Percentiles rank a stretch among this genome's conserved stretches.
Conservation (phyloP, 2,888 invertebrate genomes). For the Antheraea yamamai region DNA sequence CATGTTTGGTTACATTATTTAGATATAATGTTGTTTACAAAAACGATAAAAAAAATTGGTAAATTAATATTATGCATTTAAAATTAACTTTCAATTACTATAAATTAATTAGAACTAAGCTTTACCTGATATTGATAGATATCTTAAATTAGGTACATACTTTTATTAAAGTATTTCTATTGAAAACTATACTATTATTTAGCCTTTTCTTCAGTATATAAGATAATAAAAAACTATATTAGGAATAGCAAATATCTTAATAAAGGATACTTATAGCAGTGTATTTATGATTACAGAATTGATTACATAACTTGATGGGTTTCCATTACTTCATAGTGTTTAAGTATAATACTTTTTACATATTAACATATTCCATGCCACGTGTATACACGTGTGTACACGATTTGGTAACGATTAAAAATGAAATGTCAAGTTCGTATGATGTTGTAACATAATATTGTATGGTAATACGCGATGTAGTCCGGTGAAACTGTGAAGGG, state of each 20-base stretch:
- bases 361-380: too few species aligned
- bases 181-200: neutral
- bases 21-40: neutral
- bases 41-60: neutral
- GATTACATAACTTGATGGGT: neutral
- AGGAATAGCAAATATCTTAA: neutral
- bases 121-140: neutral
- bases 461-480: too few species aligned
- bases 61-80: conserved; percentile 2
- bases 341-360: too few species aligned
- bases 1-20: neutral
- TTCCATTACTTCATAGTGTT: neutral
- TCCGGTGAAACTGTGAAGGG: too few species aligned
- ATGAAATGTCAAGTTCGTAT: too few species aligned
- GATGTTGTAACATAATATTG: too few species aligned
- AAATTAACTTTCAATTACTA: neutral
- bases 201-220: neutral
- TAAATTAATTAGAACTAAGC: neutral
- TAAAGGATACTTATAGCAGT: neutral
- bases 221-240: neutral
- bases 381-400: too few species aligned
- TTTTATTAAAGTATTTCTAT: neutral
- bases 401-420: too few species aligned
- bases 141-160: conserved; percentile 1
- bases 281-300: neutral